A percentile compares a stretch with the other conserved stretches of the same genome.
Evolutionary conservation across 2,797 vertebrate species (phyloP).

Genomic region (Falco novaeseelandiae): DNA sequence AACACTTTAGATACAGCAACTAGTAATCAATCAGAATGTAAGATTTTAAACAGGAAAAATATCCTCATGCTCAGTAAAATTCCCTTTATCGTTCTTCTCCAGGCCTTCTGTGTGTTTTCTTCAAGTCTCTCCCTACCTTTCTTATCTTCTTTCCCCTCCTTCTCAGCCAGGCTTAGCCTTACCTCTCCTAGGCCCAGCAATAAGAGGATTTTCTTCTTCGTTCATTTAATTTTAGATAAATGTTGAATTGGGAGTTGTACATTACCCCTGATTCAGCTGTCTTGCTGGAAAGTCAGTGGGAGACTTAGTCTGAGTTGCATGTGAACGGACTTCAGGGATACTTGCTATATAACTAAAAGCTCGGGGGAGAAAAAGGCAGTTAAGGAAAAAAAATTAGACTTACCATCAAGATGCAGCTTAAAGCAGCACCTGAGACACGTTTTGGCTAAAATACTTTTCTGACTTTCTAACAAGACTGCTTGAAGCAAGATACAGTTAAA

Average conservation of each 20-base stretch:
- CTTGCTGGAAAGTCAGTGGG: constrained; percentile 27
- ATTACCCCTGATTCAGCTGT: constrained; percentile 49
- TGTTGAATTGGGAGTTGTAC: constrained; percentile 53
- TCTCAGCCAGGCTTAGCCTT: constrained; percentile 45
- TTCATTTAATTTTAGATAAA: constrained; percentile 69
- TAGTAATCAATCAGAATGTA: neutral
- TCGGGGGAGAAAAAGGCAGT: neutral
- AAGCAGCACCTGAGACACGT: neutral
- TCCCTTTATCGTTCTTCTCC: constrained; percentile 31
- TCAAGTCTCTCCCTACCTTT: neutral
- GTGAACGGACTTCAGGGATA: constrained; percentile 26
- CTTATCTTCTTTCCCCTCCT: constrained; percentile 44
- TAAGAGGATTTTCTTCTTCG: constrained; percentile 61
- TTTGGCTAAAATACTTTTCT: neutral
- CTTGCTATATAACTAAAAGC: neutral
- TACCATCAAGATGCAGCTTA: neutral
- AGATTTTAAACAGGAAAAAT: neutral
- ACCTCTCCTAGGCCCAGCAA: constrained; percentile 26
- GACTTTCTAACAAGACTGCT: neutral
- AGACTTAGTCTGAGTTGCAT: constrained; percentile 13
- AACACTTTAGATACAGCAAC: neutral
- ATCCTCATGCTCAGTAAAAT: neutral
- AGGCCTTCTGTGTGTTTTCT: constrained; percentile 20
- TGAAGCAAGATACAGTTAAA: neutral
- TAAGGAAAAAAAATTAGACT: neutral